A percentile compares a stretch with the other conserved stretches of the same genome.
Evolutionary conservation across 2,888 invertebrate genomes (phyloP).

Genomic region (Hydroisotoma schaefferi): DNA sequence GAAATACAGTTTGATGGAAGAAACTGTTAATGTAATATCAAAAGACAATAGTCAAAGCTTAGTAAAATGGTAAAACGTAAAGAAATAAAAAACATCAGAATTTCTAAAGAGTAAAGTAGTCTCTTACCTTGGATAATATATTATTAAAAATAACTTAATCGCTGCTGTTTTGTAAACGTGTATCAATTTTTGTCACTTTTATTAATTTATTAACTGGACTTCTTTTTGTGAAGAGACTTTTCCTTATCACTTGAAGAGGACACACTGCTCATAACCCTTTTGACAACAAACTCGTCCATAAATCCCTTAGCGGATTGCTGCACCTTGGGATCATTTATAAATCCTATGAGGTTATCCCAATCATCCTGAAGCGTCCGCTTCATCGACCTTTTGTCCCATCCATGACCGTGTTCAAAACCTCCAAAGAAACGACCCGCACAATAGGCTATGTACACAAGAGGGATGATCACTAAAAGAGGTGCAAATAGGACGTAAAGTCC

Average conservation of each 20-base stretch:
- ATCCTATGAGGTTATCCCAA: constrained; percentile 16
- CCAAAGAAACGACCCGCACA: constrained; percentile 24
- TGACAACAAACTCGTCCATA: constrained; percentile 30
- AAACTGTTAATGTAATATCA: too few species aligned
- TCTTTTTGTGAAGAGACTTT: background rate
- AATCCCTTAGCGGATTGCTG: constrained; percentile 26
- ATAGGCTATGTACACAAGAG: constrained; percentile 26
- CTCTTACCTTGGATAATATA: too few species aligned
- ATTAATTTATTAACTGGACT: too few species aligned
- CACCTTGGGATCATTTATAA: constrained; percentile 26
- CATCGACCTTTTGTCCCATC: constrained; percentile 25
- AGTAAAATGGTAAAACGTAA: too few species aligned
- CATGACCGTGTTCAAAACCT: constrained; percentile 18
- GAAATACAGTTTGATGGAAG: too few species aligned
- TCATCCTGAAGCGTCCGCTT: background rate
- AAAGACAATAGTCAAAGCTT: too few species aligned
- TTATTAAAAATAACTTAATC: too few species aligned
- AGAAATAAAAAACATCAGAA: too few species aligned
- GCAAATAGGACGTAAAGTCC: constrained; percentile 27
- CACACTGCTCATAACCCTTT: constrained; percentile 24
- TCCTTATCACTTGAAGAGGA: too few species aligned
- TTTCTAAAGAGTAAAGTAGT: too few species aligned
- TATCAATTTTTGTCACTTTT: too few species aligned
- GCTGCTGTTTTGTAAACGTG: too few species aligned
- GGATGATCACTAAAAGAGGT: constrained; percentile 28